Evolutionary conservation across 2,113 vertebrate genomes (phyloP), one percentile per base, ranked within the genome.

Genomic region (Athene noctua): DNA sequence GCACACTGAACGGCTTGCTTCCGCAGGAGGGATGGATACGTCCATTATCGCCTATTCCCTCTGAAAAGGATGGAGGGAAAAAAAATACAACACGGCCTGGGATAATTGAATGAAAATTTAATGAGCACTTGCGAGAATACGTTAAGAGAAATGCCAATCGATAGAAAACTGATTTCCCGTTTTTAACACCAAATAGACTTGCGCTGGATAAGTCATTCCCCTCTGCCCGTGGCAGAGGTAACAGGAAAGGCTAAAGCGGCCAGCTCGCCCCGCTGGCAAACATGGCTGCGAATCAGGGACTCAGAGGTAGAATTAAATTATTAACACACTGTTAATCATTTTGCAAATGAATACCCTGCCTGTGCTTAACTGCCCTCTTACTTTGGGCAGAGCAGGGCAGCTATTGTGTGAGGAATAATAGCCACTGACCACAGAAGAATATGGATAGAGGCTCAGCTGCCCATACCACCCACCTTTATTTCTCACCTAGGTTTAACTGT

Each of bases 51-150:
- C 80, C 79, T 89, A 1, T 30, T 91, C 68, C 58, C 62, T 55
- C 84, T 80, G 84, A 74, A 86, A 93, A 92, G 85, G 66, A 58
- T 13, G 32, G 25, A 12, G 4, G 26, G 9, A 0, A 5, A 19
- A 19, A 46, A 42, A 79, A 59, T 25, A 78, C 85, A 71, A 10
- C 4, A 1, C 5, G 30, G 90, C 82, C 46, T 0, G 2, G 88
- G 68, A 90, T 97, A 95, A 97, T 96, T 78, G 88, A 95, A 97
- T 96, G 95, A 97, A 97, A 96, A 91, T 96, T 97, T 97, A 97
- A 97, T 96, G 94, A 97, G 96, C 90, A 82, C 93, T 97, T 97
- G 94, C 52, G 86, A 96, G 97, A 97, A 97, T 21, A 67, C 58
- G 49, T 87, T 89, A 82, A 92, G 87, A 95, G 94, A 93, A 95